These are phyloP conservation scores for Melinaea menophilus DNA, from an alignment of 2,888 invertebrate species.

Conservation along the genomic window DNA sequence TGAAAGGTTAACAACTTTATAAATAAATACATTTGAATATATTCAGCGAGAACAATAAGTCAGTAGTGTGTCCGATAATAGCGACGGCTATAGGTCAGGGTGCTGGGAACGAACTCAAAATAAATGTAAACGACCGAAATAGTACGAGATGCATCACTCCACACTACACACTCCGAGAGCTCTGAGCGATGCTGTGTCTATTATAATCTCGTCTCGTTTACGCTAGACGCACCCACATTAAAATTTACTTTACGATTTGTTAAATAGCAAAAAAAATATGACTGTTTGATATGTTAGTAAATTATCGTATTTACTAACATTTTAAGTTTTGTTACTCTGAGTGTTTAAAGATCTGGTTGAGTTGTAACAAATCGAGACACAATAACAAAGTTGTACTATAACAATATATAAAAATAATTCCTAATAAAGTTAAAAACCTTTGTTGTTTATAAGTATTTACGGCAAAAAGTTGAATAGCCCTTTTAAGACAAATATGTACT, in stretches of 20 bases:
- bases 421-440: not conserved
- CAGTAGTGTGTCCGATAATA: slow-evolving; percentile 54
- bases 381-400: too few relatives aligned
- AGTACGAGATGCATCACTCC: slow-evolving; percentile 23
- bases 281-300: too few relatives aligned
- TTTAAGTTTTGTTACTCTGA: too few relatives aligned
- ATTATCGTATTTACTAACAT: too few relatives aligned
- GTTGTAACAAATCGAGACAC: too few relatives aligned
- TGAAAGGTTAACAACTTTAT: not conserved
- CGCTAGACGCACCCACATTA: slow-evolving; percentile 2
- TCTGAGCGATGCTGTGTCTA: not conserved
- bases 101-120: slow-evolving; percentile 57
- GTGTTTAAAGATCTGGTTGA: too few relatives aligned
- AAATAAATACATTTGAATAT: slow-evolving; percentile 43
- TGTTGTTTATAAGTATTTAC: not conserved
- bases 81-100: slow-evolving; percentile 66
- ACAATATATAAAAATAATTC: too few relatives aligned
- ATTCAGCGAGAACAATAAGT: slow-evolving; percentile 42
- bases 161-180: not conserved
- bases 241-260: too few relatives aligned
- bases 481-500: slow-evolving; percentile 1
- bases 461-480: not conserved
- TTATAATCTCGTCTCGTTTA: slow-evolving; percentile 2
- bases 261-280: too few relatives aligned
- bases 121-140: slow-evolving; percentile 52